Conservation (phyloP, 2,888 invertebrate species). For the Eilema griseolum region DNA sequence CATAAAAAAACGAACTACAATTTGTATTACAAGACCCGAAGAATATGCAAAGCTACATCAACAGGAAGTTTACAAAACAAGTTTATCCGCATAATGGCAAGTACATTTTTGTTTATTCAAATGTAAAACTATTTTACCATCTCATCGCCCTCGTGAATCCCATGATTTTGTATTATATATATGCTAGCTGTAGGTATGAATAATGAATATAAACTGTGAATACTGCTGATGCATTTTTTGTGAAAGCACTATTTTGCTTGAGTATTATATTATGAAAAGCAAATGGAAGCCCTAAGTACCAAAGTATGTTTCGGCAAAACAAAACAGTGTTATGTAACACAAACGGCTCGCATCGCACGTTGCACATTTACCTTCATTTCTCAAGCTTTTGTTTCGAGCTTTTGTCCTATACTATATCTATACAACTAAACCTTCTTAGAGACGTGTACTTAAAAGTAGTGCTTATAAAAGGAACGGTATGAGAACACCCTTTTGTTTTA, state of each 20-base stretch:
- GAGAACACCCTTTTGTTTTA: slow-evolving; percentile 10
- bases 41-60: slow-evolving; percentile 8
- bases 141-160: neutral
- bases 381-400: slow-evolving; percentile 23
- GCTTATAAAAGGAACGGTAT: slow-evolving; percentile 12
- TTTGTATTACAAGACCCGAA: neutral
- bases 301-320: slow-evolving; percentile 41
- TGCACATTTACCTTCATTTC: slow-evolving; percentile 45
- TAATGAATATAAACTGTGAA: neutral
- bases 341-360: slow-evolving; percentile 28
- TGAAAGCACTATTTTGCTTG: slow-evolving; percentile 7
- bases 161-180: neutral
- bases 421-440: slow-evolving; percentile 11
- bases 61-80: slow-evolving; percentile 13
- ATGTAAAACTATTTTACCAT: slow-evolving; percentile 18
- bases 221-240: neutral
- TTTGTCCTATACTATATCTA: slow-evolving; percentile 12
- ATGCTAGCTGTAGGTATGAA: neutral
- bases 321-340: slow-evolving; percentile 47
- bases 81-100: slow-evolving; percentile 10
- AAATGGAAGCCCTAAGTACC: slow-evolving; percentile 39
- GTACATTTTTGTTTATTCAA: slow-evolving; percentile 17
- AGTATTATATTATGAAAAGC: slow-evolving; percentile 45
- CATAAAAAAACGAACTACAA: neutral
- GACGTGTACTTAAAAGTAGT: slow-evolving; percentile 11